Base-by-base conservation (phyloP, 2,888 invertebrate genomes). In the Plebejus argus region DNA sequence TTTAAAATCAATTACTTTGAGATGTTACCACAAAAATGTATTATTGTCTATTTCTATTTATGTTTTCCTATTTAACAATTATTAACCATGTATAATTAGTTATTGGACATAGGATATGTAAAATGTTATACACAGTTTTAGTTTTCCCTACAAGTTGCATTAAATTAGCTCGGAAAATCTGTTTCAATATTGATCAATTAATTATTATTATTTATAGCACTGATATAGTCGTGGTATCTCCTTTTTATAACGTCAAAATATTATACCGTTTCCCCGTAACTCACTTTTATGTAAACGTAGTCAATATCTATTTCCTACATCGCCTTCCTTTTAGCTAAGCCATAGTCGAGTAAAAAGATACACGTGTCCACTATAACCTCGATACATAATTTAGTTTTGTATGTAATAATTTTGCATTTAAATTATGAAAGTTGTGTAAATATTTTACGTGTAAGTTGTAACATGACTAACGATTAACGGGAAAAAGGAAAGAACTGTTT, bases 361-460 rank as follows among this genome's bases (percentile, higher is more conserved):
- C 61, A 66, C 28, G 28, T 28, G 66, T 66, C 28, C 28, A 15
- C 15, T 6, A 10, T 61, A 61, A 3, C 3, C 66, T 33, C 1
- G 33, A 28, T 66, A 66, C 66, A 66, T 66, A 66, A 66, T 66
- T 66, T 28, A 66, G 66, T 66, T 61, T 61, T 61, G 61, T 5
- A 1, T 61, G 58, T 20, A 7, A 23, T 58, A n/a, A 58, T 15
- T 61, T 61, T 23, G 61, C 12, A 61, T 61, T 61, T 23, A 61
- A 61, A 61, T 61, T 18, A 12, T 8, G 61, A 12, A 23, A 61
- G 23, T 61, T 61, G 23, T 23, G 20, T 10, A 56, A n/a, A 7
- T 56, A 1, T 58, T n/a, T 58, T 8, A 58, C 58, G 20, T 58
- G 58, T n/a, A n/a, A n/a, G n/a, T n/a, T n/a, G n/a, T n/a, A n/a